phyloP scores from a whole-genome alignment of 2,888 invertebrate species.

The Matsumyia berberina region DNA sequence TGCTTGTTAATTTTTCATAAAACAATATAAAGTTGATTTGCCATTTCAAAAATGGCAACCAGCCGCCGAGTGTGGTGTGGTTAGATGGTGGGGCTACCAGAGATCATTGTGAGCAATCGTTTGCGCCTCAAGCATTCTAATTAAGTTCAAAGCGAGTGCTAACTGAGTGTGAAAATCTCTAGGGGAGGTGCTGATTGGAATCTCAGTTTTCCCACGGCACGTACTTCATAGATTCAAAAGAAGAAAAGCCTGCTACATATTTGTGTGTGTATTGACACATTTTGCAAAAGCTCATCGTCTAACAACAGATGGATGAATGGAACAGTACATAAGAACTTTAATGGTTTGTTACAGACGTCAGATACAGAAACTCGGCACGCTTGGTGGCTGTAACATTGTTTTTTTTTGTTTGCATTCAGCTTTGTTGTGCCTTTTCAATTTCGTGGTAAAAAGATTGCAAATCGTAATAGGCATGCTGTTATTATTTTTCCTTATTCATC shows the following conservation, averaged over 20 bases:
- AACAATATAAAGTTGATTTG: slow-evolving; percentile 56
- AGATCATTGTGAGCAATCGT: slow-evolving; percentile 33
- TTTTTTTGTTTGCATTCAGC: slow-evolving; percentile 11
- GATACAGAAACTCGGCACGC: slow-evolving; percentile 35
- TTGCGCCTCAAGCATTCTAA: slow-evolving; percentile 62
- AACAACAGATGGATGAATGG: slow-evolving; percentile 10
- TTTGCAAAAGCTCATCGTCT: slow-evolving; percentile 48
- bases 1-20: slow-evolving; percentile 42
- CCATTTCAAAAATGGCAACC: slow-evolving; percentile 47
- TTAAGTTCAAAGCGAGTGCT: slow-evolving; percentile 39
- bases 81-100: not conserved
- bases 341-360: slow-evolving; percentile 50
- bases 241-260: slow-evolving; percentile 1
- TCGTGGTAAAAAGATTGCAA: slow-evolving; percentile 33
- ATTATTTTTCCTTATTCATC: slow-evolving; percentile 30
- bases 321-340: slow-evolving; percentile 32
- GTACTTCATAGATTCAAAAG: slow-evolving; percentile 23
- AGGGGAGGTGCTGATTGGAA: slow-evolving; percentile 31
- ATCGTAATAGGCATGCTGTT: slow-evolving; percentile 32
- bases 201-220: slow-evolving; percentile 62
- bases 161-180: slow-evolving; percentile 59
- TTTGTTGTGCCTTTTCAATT: slow-evolving; percentile 13
- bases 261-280: slow-evolving; percentile 36
- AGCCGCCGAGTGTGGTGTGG: slow-evolving; percentile 14
- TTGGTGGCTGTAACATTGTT: slow-evolving; percentile 21